Base-by-base conservation (phyloP, 2,888 invertebrate genomes). In the Exocentrus adspersus region DNA sequence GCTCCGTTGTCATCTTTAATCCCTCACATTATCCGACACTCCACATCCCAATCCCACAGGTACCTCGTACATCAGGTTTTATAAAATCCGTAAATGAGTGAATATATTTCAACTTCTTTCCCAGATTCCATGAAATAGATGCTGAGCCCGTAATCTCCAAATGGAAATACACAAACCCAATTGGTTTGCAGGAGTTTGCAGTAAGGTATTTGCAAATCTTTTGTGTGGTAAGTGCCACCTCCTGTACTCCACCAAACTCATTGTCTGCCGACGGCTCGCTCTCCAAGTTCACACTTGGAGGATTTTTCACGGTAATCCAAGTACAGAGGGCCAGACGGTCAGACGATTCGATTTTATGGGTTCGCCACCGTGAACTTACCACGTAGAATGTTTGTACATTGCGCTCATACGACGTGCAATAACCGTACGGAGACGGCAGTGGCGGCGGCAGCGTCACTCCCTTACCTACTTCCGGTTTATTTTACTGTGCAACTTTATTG, bases 371-470 rank as follows among this genome's bases (percentile, higher is more conserved):
- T 66, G 64, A 65, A 72, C 65, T 73, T 69, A 66, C 70, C n/a
- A 12, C 37, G 66, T 64, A 67, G 69, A 68, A 64, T 68, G 68
- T 67, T 71, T 72, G 73, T 70, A 71, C 72, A 73, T 71, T 73
- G 72, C 71, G 53, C 64, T 64, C 72, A 72, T 74, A 70, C 72
- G 73, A 72, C 70, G 73, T 74, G 75, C 73, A 76, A 75, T 75
- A 72, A 73, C 72, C 71, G 68, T 69, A 67, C 62, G 65, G 65
- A 66, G 66, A 67, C 56, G 67, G 63, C 70, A 12, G 46, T 69
- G 16, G 42, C 24, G 20, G 63, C 70, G 20, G 46, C 70, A 10
- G 42, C 24, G 20, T 43, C 41, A 20, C 46, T 46, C 53, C 65
- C 68, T 65, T 70, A 63, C 64, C 64, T 62, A 69, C 67, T 69